phyloP scores from a whole-genome alignment of 2,888 invertebrate genomes.

The Drosophila villosipedis region DNA sequence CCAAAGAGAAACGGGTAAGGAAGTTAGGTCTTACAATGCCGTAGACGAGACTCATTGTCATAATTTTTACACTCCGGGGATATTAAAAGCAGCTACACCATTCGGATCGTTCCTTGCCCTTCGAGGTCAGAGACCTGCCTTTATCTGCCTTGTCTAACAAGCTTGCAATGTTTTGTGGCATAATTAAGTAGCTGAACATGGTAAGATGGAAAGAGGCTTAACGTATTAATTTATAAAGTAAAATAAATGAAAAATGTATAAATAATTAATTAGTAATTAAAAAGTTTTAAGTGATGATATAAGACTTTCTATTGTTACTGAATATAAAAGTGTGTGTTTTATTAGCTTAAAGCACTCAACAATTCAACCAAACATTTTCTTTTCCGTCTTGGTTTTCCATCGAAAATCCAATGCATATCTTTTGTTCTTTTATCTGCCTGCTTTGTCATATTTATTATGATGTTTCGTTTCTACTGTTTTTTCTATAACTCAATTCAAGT shows the following conservation, averaged over 20 bases:
- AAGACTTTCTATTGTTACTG: neutral
- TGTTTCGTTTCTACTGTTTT: conserved; percentile 30
- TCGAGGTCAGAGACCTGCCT: conserved; percentile 38
- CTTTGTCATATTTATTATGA: conserved; percentile 47
- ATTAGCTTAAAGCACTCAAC: neutral
- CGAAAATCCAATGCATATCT: conserved; percentile 56
- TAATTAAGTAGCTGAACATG: conserved; percentile 32
- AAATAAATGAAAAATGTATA: conserved; percentile 13
- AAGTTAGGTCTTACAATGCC: conserved; percentile 3
- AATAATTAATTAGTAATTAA: neutral
- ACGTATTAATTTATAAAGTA: neutral
- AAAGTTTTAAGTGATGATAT: neutral
- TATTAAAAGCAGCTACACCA: conserved; percentile 11
- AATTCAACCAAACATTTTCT: neutral
- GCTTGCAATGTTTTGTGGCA: conserved; percentile 30
- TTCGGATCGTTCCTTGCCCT: conserved; percentile 23
- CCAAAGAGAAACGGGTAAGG: neutral
- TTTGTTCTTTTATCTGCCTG: conserved; percentile 28
- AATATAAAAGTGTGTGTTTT: neutral
- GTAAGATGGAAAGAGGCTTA: neutral
- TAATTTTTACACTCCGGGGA: conserved; percentile 29
- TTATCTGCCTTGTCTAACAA: conserved; percentile 17
- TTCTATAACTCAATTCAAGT: conserved; percentile 54
- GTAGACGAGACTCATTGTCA: conserved; percentile 40
- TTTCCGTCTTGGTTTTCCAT: neutral